Base-by-base conservation (phyloP, 2,888 invertebrate species). In the Matsumyia berberina region DNA sequence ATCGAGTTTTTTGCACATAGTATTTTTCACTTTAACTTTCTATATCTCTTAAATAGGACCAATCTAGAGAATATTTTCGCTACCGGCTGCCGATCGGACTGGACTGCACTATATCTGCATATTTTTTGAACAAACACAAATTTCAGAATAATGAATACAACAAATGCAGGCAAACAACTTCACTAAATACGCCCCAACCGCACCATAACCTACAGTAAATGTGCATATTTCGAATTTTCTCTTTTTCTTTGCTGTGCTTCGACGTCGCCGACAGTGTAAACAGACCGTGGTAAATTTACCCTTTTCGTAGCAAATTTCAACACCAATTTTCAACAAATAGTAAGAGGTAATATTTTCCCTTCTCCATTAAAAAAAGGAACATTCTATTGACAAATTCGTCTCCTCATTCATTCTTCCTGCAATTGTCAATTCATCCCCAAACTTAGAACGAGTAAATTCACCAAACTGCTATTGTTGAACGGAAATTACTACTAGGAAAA, bases 121-220 rank as follows among this genome's bases (percentile, higher is more conserved):
- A 77, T 60, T 60, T 70, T 60, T 42, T 60, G 11, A 62, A 29
- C 11, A 55, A 70, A 62, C 46, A 70, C 44, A 70, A 70, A 60
- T 53, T 58, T 70, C 44, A 60, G 64, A 70, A 78, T 46, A 42
- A 70, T 78, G 62, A 70, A 78, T 60, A 78, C 77, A 78, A 70
- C 55, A 62, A 77, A 69, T 69, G 44, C 78, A 70, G 62, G 37
- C 55, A 70, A 70, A 37, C 53, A 37, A 55, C 64, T 78, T 78
- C 55, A 70, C 62, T 35, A 70, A 78, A 78, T 70, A 78, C 78
- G 78, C 78, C 78, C 78, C 55, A 53, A 17, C 37, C 42, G 55
- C 39, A 70, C 12, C 70, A 78, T 70, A 78, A 70, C 78, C 78
- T 78, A n/a, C 70, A 46, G 55, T 35, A 70, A 78, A 78, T 78